Evolutionary conservation across 2,797 vertebrate genomes (phyloP).

Genomic region (Hippopotamyrus pictus): DNA sequence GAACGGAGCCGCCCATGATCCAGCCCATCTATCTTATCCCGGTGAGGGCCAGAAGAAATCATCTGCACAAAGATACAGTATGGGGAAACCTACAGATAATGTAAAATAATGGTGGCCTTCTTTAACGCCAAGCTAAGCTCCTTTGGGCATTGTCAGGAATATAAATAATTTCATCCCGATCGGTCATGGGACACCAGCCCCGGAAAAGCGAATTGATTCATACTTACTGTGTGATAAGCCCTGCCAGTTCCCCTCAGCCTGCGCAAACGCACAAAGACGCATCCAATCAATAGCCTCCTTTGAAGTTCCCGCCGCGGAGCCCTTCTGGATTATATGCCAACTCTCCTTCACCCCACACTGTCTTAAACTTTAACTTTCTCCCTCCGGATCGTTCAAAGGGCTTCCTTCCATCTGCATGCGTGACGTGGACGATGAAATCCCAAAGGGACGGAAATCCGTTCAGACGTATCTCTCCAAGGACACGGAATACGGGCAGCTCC

Average conservation of each 20-base stretch:
- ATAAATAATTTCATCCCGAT: slow-evolving; percentile 2
- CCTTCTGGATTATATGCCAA: neutral
- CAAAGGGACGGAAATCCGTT: neutral
- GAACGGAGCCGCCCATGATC: neutral
- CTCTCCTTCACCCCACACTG: neutral
- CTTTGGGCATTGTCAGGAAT: neutral
- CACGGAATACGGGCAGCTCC: neutral
- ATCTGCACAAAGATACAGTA: neutral
- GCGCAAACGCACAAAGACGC: neutral
- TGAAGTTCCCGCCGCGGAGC: neutral
- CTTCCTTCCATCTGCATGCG: neutral
- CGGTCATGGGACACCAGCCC: neutral
- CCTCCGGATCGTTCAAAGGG: neutral
- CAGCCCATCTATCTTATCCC: neutral
- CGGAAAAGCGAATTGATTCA: neutral
- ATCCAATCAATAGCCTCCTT: slow-evolving; percentile 11
- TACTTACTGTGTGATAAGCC: slow-evolving; percentile 17
- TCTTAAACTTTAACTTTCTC: neutral
- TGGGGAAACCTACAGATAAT: neutral
- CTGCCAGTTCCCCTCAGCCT: slow-evolving; percentile 1
- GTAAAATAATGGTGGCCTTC: neutral
- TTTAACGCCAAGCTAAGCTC: neutral
- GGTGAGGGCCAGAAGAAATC: neutral
- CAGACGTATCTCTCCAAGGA: neutral
- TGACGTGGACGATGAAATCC: neutral